Base-by-base conservation (phyloP, 2,888 invertebrate species). In the Hydroisotoma schaefferi region DNA sequence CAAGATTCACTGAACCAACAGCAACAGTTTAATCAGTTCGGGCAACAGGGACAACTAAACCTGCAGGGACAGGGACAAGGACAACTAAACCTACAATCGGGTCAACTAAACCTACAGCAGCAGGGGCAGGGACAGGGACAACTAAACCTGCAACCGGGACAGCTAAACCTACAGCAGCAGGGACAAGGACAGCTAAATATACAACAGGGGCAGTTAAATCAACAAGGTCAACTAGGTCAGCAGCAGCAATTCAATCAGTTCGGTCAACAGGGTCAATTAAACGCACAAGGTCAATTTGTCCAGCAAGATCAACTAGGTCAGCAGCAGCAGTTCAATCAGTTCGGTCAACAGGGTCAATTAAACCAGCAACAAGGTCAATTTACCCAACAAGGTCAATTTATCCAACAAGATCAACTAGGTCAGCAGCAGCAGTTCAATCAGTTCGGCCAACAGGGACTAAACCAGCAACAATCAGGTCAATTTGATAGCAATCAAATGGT, bases 341-440 rank as follows among this genome's bases (percentile, higher is more conserved):
- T 28, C 26, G 49, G 28, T 22, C 5, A 4, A 10, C 20, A 18
- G 5, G 40, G 40, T 4, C 40, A 40, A 40, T 20, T 8, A 40
- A 15, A 15, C 4, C 27, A 49, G 28, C 49, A 33, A 4, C 53
- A 53, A 53, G 20, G 20, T 15, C 52, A 52, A 22, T 37, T 52
- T 18, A n/a, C 18, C 23, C 10, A 43, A 33, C 40, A 53, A 40
- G 26, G n/a, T 18, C 53, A 53, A 53, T 40, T 53, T 10, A 43
- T 40, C 23, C 3, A 3, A 6, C 52, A 52, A 22, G 52, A 37
- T 18, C 49, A 49, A 27, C 2, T 27, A 2, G 3, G 3, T n/a
- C 18, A 23, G 12, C 37, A 29, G 43, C n/a, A 26, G 6, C 54
- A 40, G 26, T 43, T 40, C 26, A 25, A 26, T 54, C 47, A 52